Conservation (phyloP, 37 sponge, comb jelly and placozoan genomes). For the Tethya wilhelma region DNA sequence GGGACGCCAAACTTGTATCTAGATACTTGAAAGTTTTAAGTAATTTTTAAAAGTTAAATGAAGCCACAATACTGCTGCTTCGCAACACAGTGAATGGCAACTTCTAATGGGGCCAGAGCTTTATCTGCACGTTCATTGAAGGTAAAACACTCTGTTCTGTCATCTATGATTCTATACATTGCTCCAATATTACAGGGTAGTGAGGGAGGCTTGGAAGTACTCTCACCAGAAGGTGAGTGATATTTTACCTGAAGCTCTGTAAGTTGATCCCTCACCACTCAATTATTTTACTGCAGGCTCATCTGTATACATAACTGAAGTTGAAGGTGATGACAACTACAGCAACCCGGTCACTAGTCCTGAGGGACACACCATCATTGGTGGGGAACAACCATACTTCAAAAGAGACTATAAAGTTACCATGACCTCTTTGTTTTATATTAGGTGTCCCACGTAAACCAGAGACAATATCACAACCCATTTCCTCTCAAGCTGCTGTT, state of each 20-base stretch:
- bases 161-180: too few relatives aligned
- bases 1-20: background rate
- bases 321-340: background rate
- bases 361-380: too few relatives aligned
- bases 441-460: background rate
- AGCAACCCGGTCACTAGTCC: constrained; percentile 38
- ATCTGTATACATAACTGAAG: background rate
- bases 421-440: background rate
- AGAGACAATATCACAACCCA: background rate
- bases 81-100: too few relatives aligned
- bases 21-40: too few relatives aligned
- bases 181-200: too few relatives aligned
- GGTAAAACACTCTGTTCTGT: too few relatives aligned
- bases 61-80: too few relatives aligned
- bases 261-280: background rate
- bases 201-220: too few relatives aligned
- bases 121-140: too few relatives aligned
- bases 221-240: constrained; percentile 52
- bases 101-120: too few relatives aligned
- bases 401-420: background rate
- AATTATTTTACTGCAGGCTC: background rate
- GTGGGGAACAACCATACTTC: too few relatives aligned
- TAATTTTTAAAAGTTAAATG: too few relatives aligned
- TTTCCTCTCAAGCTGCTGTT: background rate
- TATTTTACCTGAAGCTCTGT: background rate